Percentiles rank a stretch among this genome's conserved stretches.
Evolutionary conservation across 1,140 invertebrate genomes (phyloP).

Genomic region (Trachelipus rathkii): DNA sequence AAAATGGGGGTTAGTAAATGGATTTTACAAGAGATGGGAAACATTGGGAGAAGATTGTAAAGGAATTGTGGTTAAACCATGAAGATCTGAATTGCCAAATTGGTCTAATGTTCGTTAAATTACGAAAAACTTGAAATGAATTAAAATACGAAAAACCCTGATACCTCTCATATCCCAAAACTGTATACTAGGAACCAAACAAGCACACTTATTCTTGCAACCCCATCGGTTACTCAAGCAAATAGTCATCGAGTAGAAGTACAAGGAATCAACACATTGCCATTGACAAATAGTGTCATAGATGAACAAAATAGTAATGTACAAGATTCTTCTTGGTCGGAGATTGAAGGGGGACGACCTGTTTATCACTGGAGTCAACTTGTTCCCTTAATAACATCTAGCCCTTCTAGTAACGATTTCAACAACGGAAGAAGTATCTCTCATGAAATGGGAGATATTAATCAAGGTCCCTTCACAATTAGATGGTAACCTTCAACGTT

Average conservation of each 20-base stretch:
- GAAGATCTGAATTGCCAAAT: neutral
- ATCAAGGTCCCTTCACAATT: neutral
- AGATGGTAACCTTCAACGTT: conserved; percentile 12
- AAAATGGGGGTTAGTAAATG: conserved; percentile 34
- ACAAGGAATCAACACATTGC: neutral
- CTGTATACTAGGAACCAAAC: neutral
- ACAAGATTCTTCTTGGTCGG: neutral
- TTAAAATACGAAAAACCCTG: neutral
- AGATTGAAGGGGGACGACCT: conserved; percentile 19
- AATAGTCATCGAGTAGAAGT: conserved; percentile 2
- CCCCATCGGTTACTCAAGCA: neutral
- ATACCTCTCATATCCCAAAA: neutral
- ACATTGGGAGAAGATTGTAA: conserved; percentile 3
- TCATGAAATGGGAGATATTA: neutral
- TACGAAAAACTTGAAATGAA: conserved; percentile 4
- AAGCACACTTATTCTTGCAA: conserved; percentile 1
- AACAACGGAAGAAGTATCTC: conserved; percentile 11
- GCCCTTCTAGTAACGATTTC: conserved; percentile 8
- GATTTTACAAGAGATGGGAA: conserved; percentile 18
- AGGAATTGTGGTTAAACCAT: conserved; percentile 17
- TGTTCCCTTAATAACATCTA: conserved; percentile 39
- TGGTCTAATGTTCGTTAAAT: neutral
- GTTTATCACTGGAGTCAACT: conserved; percentile 45
- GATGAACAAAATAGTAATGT: neutral
- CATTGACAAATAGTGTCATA: neutral